phyloP scores from a whole-genome alignment of 1,140 invertebrate species.

The Neodiprion lecontei region DNA sequence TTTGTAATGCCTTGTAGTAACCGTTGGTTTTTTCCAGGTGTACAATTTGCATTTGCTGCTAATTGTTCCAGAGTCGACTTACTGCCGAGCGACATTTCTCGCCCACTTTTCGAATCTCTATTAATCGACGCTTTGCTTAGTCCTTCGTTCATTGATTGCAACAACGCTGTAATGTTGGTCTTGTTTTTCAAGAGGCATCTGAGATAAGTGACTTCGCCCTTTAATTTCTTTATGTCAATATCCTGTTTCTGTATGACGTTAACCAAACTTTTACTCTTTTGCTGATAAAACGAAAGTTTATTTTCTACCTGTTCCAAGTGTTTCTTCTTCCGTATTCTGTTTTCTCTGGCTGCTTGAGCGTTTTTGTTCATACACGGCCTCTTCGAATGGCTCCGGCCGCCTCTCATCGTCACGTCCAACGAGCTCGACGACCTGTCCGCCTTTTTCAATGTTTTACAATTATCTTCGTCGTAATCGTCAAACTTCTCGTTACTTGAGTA shows the following conservation, averaged over 20 bases:
- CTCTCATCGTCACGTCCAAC: neutral
- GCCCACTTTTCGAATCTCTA: neutral
- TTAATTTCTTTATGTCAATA: slow-evolving; percentile 55
- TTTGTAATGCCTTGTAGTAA: neutral
- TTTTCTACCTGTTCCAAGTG: slow-evolving; percentile 64
- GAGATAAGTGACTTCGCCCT: slow-evolving; percentile 61
- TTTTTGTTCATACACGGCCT: slow-evolving; percentile 57
- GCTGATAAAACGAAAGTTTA: slow-evolving; percentile 53
- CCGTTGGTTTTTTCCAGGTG: neutral
- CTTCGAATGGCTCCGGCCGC: slow-evolving; percentile 49
- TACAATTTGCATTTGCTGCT: neutral
- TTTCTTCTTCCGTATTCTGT: slow-evolving; percentile 66
- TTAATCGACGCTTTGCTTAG: slow-evolving; percentile 4
- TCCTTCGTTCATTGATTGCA: slow-evolving; percentile 55
- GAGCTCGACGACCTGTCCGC: neutral
- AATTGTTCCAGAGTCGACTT: neutral
- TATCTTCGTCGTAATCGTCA: neutral
- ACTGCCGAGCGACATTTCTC: neutral
- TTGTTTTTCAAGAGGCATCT: slow-evolving; percentile 63
- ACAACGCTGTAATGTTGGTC: slow-evolving; percentile 54
- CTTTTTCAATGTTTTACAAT: neutral
- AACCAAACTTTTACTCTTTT: slow-evolving; percentile 59
- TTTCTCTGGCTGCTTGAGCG: slow-evolving; percentile 66
- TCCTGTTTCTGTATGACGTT: slow-evolving; percentile 58
- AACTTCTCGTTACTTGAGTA: neutral